Evolutionary conservation across 2,113 vertebrate species (phyloP).

Genomic region (Eonycteris spelaea): DNA sequence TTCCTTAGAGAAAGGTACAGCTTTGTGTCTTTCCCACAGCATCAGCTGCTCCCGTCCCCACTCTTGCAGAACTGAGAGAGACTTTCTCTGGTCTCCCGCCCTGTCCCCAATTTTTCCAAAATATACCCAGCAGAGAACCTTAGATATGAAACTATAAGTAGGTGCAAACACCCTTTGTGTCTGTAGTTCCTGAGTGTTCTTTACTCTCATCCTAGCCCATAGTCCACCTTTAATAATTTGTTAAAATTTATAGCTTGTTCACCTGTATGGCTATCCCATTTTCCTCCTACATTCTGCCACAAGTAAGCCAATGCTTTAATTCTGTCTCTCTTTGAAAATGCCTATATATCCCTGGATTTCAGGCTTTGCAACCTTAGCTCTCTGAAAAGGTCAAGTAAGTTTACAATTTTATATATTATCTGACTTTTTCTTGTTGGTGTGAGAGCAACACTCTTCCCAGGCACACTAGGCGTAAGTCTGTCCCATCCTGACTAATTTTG

Average conservation of each 20-base stretch:
- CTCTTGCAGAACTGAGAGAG: neutral
- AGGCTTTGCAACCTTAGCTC: neutral
- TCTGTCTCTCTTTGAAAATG: neutral
- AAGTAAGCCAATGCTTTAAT: neutral
- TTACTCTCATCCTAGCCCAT: neutral
- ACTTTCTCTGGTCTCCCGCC: neutral
- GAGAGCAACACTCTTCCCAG: conserved; percentile 6
- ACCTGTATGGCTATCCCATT: neutral
- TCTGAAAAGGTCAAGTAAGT: neutral
- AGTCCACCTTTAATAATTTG: neutral
- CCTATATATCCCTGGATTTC: neutral
- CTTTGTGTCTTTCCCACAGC: neutral
- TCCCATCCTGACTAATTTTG: neutral
- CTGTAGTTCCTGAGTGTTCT: neutral
- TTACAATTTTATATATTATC: neutral
- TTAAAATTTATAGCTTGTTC: neutral
- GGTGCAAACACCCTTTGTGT: neutral
- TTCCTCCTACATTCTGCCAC: neutral
- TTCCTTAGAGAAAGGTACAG: neutral
- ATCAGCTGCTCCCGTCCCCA: neutral
- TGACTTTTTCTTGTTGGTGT: neutral
- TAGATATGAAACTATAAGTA: neutral
- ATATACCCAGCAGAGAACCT: neutral
- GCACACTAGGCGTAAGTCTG: neutral
- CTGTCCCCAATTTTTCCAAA: neutral